Conservation (phyloP, 2,888 invertebrate genomes). For the Cosmia pyralina region DNA sequence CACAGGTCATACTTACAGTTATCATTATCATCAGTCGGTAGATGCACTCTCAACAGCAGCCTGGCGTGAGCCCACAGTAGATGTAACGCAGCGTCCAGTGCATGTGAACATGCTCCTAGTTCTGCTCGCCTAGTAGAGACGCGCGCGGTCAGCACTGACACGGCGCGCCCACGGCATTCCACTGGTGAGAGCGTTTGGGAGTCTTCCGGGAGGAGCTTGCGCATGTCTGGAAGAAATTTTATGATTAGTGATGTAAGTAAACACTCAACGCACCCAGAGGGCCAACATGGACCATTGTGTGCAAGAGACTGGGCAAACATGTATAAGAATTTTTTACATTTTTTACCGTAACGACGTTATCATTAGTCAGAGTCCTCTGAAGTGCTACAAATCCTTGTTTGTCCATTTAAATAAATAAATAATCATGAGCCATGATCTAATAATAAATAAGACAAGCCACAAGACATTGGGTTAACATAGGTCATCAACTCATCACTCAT, state of each 20-base stretch:
- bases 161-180: conserved; percentile 73
- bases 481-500: too few relatives aligned
- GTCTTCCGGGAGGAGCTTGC: conserved; percentile 82
- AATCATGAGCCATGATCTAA: background rate
- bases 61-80: conserved; percentile 94
- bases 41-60: conserved; percentile 90
- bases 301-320: background rate
- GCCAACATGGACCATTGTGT: background rate
- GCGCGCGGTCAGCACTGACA: conserved; percentile 66
- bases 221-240: conserved; percentile 84
- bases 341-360: background rate
- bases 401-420: background rate
- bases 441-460: too few relatives aligned
- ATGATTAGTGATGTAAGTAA: background rate
- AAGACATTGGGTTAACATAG: background rate
- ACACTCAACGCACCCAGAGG: background rate
- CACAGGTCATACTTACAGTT: conserved; percentile 17
- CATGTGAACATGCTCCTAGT: conserved; percentile 91
- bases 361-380: background rate
- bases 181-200: conserved; percentile 63
- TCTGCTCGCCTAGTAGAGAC: conserved; percentile 27
- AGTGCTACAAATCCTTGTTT: background rate
- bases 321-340: background rate
- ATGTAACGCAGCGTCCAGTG: conserved; percentile 93
- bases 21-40: conserved; percentile 49